Conservation (phyloP, 2,113 vertebrate species). For the Vulpes vulpes region DNA sequence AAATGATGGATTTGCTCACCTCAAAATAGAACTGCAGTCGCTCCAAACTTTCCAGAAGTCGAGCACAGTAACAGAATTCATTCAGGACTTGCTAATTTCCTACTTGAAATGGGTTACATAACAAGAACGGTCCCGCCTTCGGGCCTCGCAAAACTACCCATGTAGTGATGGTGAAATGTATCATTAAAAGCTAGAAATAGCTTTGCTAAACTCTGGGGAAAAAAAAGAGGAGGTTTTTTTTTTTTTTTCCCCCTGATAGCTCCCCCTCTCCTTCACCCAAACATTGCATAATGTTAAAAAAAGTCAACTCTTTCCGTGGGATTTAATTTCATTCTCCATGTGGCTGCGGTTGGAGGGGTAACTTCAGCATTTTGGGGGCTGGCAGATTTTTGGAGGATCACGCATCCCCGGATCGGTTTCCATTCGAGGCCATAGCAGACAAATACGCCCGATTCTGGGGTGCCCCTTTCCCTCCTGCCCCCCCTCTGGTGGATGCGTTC, state of each 20-base stretch:
- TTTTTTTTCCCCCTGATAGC: constrained; percentile 72
- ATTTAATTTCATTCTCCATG: constrained; percentile 86
- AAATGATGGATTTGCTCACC: constrained; percentile 83
- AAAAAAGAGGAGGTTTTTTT: constrained; percentile 62
- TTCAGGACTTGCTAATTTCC: constrained; percentile 90
- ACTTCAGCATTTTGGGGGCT: constrained; percentile 84
- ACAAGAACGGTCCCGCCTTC: constrained; percentile 82
- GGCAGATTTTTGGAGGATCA: constrained; percentile 87
- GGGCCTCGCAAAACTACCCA: constrained; percentile 81
- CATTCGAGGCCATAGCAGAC: constrained; percentile 74
- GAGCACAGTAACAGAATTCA: constrained; percentile 85
- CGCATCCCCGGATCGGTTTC: constrained; percentile 82
- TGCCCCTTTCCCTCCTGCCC: background rate
- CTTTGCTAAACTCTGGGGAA: constrained; percentile 86
- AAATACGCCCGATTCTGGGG: constrained; percentile 50
- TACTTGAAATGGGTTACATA: constrained; percentile 89
- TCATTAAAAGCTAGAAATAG: constrained; percentile 90
- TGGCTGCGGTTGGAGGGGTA: constrained; percentile 86
- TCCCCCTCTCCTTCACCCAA: constrained; percentile 85
- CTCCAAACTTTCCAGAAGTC: constrained; percentile 83
- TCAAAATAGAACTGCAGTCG: constrained; percentile 84
- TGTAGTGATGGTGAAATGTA: constrained; percentile 84
- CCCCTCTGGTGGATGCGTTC: constrained; percentile 17
- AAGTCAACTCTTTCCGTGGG: constrained; percentile 89
- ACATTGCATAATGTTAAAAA: constrained; percentile 90